A percentile compares a stretch with the other conserved stretches of the same genome.
Evolutionary conservation across 1,140 invertebrate genomes (phyloP).

Genomic region (Drosophila ananassae): DNA sequence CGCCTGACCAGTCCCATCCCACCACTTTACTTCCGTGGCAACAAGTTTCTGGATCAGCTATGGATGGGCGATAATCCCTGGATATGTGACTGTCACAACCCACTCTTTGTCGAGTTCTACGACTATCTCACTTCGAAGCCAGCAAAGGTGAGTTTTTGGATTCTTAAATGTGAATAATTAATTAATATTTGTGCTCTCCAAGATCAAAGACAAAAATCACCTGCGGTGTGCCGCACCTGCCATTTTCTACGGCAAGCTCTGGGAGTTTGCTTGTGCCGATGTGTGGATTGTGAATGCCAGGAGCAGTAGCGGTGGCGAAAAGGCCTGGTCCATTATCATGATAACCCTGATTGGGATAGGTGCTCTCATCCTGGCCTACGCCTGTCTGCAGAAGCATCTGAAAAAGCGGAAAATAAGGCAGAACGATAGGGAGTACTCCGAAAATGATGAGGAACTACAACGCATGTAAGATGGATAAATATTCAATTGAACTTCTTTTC

Average conservation of each 20-base stretch:
- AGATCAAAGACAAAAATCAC: slow-evolving; percentile 68
- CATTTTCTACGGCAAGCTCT: slow-evolving; percentile 86
- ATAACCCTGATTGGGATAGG: slow-evolving; percentile 78
- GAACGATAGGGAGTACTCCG: slow-evolving; percentile 56
- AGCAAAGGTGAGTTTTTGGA: slow-evolving; percentile 83
- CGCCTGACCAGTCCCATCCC: slow-evolving; percentile 87
- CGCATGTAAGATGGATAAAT: slow-evolving; percentile 85
- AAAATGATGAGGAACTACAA: slow-evolving; percentile 85
- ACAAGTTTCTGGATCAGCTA: slow-evolving; percentile 86
- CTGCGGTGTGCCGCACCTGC: slow-evolving; percentile 87
- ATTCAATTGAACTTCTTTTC: slow-evolving; percentile 14
- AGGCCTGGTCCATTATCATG: slow-evolving; percentile 87
- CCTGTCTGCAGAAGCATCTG: slow-evolving; percentile 84
- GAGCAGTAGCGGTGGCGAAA: slow-evolving; percentile 84
- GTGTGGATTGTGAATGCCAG: slow-evolving; percentile 85
- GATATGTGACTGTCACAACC: slow-evolving; percentile 88
- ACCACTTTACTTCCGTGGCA: slow-evolving; percentile 86
- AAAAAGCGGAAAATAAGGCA: slow-evolving; percentile 76
- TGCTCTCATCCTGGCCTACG: slow-evolving; percentile 29
- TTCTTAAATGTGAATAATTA: background rate
- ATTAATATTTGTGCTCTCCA: background rate
- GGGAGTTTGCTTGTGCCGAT: slow-evolving; percentile 87
- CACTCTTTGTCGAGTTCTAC: slow-evolving; percentile 86
- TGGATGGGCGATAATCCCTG: slow-evolving; percentile 89
- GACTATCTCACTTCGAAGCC: slow-evolving; percentile 86